These are phyloP conservation scores for Melanerpes aurifrons DNA, from an alignment of 2,113 vertebrate genomes.

Conservation along the genomic window DNA sequence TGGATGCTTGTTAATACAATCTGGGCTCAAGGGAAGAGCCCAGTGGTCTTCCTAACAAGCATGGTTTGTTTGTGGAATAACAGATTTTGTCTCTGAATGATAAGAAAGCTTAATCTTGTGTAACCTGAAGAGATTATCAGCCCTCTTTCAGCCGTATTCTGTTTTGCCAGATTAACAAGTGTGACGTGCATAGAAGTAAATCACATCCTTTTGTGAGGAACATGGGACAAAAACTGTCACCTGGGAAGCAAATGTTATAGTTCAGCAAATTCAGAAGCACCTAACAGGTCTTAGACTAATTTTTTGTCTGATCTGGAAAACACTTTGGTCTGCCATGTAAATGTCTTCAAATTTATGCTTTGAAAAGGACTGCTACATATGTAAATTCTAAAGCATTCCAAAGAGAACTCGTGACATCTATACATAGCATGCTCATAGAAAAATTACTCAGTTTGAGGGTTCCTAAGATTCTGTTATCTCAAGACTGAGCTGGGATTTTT, in stretches of 20 bases:
- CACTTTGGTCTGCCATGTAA: not conserved
- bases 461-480: not conserved
- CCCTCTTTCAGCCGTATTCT: not conserved
- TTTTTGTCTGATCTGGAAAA: not conserved
- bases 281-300: not conserved
- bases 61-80: not conserved
- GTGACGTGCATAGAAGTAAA: not conserved
- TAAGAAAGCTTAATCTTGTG: not conserved
- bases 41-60: not conserved
- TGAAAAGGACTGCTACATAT: not conserved
- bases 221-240: not conserved
- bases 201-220: not conserved
- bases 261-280: slow-evolving; percentile 2
- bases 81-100: not conserved
- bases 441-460: not conserved
- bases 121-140: not conserved
- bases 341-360: not conserved
- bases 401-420: not conserved
- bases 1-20: not conserved
- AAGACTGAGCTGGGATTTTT: not conserved
- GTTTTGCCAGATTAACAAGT: not conserved
- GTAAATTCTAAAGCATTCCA: not conserved
- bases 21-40: not conserved
- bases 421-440: not conserved
- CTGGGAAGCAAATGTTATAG: not conserved